Evolutionary conservation across 1,140 invertebrate species (phyloP).

Genomic region (Mycetomoellerius zeteki): DNA sequence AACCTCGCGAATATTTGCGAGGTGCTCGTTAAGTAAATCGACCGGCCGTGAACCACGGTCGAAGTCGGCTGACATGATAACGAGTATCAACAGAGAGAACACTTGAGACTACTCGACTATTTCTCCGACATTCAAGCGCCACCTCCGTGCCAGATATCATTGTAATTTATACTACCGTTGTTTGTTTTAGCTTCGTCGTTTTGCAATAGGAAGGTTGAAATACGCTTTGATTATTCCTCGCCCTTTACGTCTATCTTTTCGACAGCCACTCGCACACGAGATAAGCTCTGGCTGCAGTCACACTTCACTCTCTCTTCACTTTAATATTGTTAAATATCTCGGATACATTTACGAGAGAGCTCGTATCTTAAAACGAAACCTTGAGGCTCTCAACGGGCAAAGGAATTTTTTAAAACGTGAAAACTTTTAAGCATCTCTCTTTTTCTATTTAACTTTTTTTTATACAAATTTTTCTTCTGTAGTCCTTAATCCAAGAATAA

Average conservation of each 20-base stretch:
- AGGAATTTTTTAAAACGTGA: slow-evolving; percentile 9
- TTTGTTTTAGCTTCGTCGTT: slow-evolving; percentile 69
- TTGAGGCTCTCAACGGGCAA: slow-evolving; percentile 2
- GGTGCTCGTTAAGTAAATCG: slow-evolving; percentile 69
- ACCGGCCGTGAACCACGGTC: slow-evolving; percentile 37
- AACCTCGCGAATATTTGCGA: slow-evolving; percentile 36
- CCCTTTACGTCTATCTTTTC: slow-evolving; percentile 15
- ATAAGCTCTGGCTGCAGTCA: neutral
- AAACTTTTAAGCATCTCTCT: neutral
- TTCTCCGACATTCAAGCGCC: slow-evolving; percentile 56
- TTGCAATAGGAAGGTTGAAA: slow-evolving; percentile 57
- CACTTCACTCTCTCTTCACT: slow-evolving; percentile 42
- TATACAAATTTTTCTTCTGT: too few relatives aligned
- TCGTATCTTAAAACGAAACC: slow-evolving; percentile 31
- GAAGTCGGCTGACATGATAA: slow-evolving; percentile 59
- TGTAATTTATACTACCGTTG: slow-evolving; percentile 76
- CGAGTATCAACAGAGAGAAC: slow-evolving; percentile 64
- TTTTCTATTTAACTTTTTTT: neutral
- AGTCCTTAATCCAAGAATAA: too few relatives aligned
- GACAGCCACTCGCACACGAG: neutral
- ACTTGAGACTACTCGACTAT: slow-evolving; percentile 35
- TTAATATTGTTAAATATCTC: slow-evolving; percentile 60
- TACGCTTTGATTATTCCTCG: slow-evolving; percentile 72
- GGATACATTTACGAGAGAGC: slow-evolving; percentile 20
- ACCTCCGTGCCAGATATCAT: slow-evolving; percentile 68